These are phyloP conservation scores for Hydractinia symbiolongicarpus DNA, from an alignment of 30 jellyfish, hydroid and myxozoan genomes.

Conservation along the genomic window DNA sequence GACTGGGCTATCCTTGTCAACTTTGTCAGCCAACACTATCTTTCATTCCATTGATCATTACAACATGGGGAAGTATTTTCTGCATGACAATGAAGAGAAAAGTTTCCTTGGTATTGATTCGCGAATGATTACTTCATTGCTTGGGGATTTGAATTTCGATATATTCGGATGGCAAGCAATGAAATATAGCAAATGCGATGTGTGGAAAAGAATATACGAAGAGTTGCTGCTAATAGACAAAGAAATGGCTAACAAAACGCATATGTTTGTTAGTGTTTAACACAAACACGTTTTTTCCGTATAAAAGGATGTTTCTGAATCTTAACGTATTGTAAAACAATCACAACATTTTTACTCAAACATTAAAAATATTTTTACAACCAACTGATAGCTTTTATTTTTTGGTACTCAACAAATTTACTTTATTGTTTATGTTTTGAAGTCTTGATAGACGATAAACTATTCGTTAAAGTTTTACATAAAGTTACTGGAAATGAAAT, in stretches of 20 bases:
- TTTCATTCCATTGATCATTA: slow-evolving; percentile 22
- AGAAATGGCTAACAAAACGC: slow-evolving; percentile 19
- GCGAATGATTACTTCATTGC: slow-evolving; percentile 10
- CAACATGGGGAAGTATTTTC: slow-evolving; percentile 16
- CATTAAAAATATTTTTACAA: too few species aligned
- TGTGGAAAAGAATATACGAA: background rate
- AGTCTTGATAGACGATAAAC: too few species aligned
- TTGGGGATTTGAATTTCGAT: slow-evolving; percentile 15
- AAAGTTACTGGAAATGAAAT: too few species aligned
- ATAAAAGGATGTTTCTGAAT: too few species aligned
- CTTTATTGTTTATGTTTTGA: too few species aligned
- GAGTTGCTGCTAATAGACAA: slow-evolving; percentile 1
- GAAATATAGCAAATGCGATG: slow-evolving; percentile 7
- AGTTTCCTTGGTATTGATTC: slow-evolving; percentile 13
- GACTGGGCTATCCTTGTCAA: slow-evolving; percentile 17
- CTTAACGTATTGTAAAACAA: too few species aligned
- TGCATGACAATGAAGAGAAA: slow-evolving; percentile 12
- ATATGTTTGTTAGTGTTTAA: slow-evolving; percentile 23
- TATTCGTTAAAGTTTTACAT: too few species aligned
- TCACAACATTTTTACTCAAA: too few species aligned
- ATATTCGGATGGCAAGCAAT: slow-evolving; percentile 7
- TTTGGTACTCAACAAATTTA: too few species aligned
- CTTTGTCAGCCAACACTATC: slow-evolving; percentile 19
- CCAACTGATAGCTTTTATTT: too few species aligned
- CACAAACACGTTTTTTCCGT: too few species aligned